Percentiles rank a stretch among this genome's conserved stretches.
These are phyloP conservation scores for Columba guinea DNA, from an alignment of 2,797 vertebrate species.

Conservation along the genomic window DNA sequence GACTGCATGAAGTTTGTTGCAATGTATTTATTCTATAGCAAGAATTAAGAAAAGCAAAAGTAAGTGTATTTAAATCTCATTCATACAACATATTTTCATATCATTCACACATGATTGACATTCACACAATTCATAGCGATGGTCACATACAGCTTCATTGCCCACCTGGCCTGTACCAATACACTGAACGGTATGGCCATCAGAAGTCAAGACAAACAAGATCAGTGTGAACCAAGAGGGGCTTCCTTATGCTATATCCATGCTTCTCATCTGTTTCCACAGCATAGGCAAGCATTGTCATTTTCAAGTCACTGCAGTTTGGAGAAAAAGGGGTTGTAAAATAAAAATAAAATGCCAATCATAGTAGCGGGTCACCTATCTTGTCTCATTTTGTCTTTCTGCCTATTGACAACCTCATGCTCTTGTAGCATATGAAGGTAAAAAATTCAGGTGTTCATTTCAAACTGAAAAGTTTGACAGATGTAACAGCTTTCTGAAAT, in stretches of 20 bases:
- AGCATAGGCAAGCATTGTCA: background rate
- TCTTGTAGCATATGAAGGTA: slow-evolving; percentile 60
- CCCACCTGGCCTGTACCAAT: background rate
- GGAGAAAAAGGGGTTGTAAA: background rate
- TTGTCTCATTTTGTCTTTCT: slow-evolving; percentile 61
- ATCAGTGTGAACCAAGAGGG: background rate
- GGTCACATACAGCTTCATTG: background rate
- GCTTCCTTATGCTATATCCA: background rate
- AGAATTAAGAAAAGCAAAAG: background rate
- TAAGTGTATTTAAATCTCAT: slow-evolving; percentile 24
- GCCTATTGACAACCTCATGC: slow-evolving; percentile 62
- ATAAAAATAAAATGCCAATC: slow-evolving; percentile 67
- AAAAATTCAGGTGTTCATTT: slow-evolving; percentile 46
- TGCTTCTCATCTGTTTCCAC: background rate
- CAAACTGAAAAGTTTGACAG: slow-evolving; percentile 72
- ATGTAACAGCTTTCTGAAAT: slow-evolving; percentile 68
- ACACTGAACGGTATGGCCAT: background rate
- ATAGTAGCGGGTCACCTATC: slow-evolving; percentile 42
- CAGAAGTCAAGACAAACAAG: background rate
- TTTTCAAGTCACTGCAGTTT: slow-evolving; percentile 52
- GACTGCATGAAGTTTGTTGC: background rate
- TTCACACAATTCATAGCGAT: background rate
- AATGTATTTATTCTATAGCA: background rate
- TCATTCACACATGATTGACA: background rate
- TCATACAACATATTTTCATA: slow-evolving; percentile 9